Evolutionary conservation across 1,140 invertebrate genomes (phyloP).

Genomic region (Orius insidiosus): DNA sequence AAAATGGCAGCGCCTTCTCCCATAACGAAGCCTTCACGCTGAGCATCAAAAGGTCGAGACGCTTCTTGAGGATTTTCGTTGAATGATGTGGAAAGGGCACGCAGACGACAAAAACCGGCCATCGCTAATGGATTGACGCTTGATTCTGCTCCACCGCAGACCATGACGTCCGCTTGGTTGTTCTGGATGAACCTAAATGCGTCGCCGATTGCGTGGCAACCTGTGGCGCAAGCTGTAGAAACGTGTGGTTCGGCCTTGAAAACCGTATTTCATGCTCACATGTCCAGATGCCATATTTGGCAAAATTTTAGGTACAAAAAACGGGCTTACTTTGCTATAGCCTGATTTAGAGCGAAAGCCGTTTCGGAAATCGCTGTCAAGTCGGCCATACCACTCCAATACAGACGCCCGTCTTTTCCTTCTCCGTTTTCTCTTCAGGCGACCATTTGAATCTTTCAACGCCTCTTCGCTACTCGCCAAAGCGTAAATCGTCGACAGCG

Average conservation of each 20-base stretch:
- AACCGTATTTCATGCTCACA: conserved; percentile 76
- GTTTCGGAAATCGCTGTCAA: conserved; percentile 72
- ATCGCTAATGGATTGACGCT: conserved; percentile 76
- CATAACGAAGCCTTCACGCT: conserved; percentile 96
- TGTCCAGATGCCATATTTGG: conserved; percentile 91
- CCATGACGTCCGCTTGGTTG: conserved; percentile 76
- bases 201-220: conserved; percentile 62
- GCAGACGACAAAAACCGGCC: conserved; percentile 66
- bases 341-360: conserved; percentile 56
- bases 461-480: conserved; percentile 80
- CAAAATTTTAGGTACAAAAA: conserved; percentile 86
- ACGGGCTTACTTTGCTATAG: conserved; percentile 82
- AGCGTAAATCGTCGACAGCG: conserved; percentile 61
- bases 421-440: conserved; percentile 34
- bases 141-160: conserved; percentile 89
- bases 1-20: conserved; percentile 86
- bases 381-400: conserved; percentile 93
- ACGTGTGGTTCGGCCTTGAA: conserved; percentile 79
- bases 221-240: conserved; percentile 93
- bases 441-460: conserved; percentile 41
- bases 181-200: conserved; percentile 69
- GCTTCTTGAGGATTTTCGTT: conserved; percentile 63
- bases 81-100: conserved; percentile 68
- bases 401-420: conserved; percentile 66
- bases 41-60: conserved; percentile 84